These are phyloP conservation scores for Otolemur garnettii DNA, from an alignment of 2,113 vertebrate genomes.

Conservation along the genomic window DNA sequence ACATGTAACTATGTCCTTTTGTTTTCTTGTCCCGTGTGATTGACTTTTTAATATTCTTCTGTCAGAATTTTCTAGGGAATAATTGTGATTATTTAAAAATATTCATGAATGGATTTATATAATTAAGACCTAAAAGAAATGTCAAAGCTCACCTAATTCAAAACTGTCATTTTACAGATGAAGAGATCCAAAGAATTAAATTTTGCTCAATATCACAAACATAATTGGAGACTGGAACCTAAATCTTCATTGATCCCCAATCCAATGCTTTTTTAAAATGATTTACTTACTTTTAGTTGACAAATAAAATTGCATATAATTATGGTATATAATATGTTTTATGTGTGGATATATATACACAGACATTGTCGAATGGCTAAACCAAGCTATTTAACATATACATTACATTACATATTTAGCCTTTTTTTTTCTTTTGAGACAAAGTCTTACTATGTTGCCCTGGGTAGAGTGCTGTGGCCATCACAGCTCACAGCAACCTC, in stretches of 20 bases:
- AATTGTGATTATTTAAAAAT: slow-evolving; percentile 5
- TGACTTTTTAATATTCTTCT: slow-evolving; percentile 33
- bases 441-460: too few species aligned
- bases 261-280: neutral
- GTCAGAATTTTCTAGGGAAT: neutral
- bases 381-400: neutral
- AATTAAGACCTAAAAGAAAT: slow-evolving; percentile 7
- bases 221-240: neutral
- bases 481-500: too few species aligned
- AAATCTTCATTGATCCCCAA: neutral
- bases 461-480: too few species aligned
- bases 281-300: neutral
- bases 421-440: too few species aligned
- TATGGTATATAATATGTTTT: neutral
- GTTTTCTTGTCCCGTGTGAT: neutral
- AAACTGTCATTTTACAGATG: neutral
- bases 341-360: neutral
- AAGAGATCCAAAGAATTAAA: neutral
- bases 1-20: neutral
- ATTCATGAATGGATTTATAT: neutral
- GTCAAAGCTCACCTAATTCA: neutral
- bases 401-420: neutral
- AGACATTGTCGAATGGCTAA: neutral
- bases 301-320: neutral
- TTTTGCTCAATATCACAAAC: neutral